Evolutionary conservation across 2,888 invertebrate genomes (phyloP).

Genomic region (Aromia moschata): DNA sequence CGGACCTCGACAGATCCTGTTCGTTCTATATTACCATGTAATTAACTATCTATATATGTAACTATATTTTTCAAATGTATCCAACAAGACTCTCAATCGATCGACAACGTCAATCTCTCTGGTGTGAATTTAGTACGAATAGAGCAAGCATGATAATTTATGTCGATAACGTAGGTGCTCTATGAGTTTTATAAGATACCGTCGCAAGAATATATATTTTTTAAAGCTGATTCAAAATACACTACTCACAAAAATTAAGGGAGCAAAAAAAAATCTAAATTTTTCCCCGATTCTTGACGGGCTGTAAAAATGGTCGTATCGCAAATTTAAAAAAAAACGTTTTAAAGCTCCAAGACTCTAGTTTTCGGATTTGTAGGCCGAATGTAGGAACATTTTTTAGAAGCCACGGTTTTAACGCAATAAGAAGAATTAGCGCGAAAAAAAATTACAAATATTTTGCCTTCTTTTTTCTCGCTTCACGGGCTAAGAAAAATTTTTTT

Average conservation of each 20-base stretch:
- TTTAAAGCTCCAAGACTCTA: neutral
- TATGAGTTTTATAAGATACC: too few species aligned
- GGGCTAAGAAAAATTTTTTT: neutral
- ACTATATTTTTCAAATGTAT: too few species aligned
- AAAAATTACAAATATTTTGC: neutral
- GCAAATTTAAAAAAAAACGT: neutral
- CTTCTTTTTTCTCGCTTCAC: neutral
- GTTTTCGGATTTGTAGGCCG: neutral
- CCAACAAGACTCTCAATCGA: too few species aligned
- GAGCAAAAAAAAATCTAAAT: neutral
- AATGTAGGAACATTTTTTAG: neutral
- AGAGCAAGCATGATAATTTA: too few species aligned
- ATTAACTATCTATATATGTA: too few species aligned
- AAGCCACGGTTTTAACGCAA: neutral
- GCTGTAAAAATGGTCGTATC: slow-evolving; percentile 1
- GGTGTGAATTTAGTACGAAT: too few species aligned
- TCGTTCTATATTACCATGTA: too few species aligned
- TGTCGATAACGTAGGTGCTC: too few species aligned
- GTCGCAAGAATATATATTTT: too few species aligned
- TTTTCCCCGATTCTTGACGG: neutral
- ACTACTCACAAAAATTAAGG: too few species aligned
- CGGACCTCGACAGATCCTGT: neutral
- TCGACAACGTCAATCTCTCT: too few species aligned
- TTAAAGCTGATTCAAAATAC: too few species aligned
- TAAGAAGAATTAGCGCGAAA: neutral